Evolutionary conservation across 1,140 invertebrate genomes (phyloP), one percentile per base, ranked within the genome.

Genomic region (Lethrus apterus): DNA sequence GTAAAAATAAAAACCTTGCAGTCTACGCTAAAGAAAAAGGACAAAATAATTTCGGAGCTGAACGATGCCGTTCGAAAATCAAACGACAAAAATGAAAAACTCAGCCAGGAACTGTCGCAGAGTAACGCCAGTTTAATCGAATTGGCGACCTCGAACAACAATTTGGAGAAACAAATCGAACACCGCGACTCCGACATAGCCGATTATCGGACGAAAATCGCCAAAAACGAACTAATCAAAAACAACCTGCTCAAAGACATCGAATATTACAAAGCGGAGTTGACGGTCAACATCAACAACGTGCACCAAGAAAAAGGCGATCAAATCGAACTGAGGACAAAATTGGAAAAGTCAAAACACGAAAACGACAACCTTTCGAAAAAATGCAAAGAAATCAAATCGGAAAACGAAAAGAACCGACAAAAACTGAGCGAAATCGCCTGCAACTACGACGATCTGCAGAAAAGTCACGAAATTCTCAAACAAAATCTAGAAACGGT

Each of bases 201-300:
- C 11, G n/a, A 5, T 8, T 13, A 26, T 15, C 40, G 29, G 10
- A 10, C 24, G 10, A 42, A 42, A 29, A 26, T 24, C 15, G 23
- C 13, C n/a, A 42, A 42, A 26, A 26, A 15, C 14, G 40, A 42
- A 26, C 23, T 26, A 14, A 42, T 42, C 24, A 13, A 21, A 42
- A 15, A n/a, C 4, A 42, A 42, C 23, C 14, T 42, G 18, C n/a
- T 42, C 15, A 42, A 42, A 42, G 40, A 42, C 8, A 42, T 42
- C 14, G 40, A 42, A 3, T 42, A 14, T 29, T 42, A 42, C 29
- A 42, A 42, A 29, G 15, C 40, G 7, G 40, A 42, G 15, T 29
- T 42, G n/a, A n/a, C n/a, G n/a, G n/a, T n/a, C n/a, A n/a, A n/a
- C n/a, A n/a, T n/a, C n/a, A n/a, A n/a, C n/a, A n/a, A n/a, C n/a